Conservation (phyloP, 2,797 vertebrate genomes). For the Scomberomorus guttatus region DNA sequence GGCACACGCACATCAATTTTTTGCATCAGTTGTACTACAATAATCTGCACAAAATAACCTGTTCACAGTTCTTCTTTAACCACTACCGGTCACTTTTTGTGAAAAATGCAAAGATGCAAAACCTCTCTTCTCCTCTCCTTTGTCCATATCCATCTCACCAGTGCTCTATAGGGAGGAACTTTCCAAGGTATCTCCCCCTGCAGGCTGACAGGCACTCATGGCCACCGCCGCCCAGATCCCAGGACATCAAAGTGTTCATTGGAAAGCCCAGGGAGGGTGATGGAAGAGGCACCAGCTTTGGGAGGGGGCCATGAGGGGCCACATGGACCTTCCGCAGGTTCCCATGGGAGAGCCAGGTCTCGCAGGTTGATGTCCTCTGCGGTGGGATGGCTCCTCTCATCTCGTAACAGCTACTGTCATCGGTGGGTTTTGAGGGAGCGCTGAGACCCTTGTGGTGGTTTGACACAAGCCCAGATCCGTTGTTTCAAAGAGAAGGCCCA, state of each 20-base stretch:
- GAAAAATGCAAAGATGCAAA: too few relatives aligned
- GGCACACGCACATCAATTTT: too few relatives aligned
- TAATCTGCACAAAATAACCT: too few relatives aligned
- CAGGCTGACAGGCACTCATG: conserved; percentile 28
- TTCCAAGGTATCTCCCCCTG: conserved; percentile 15
- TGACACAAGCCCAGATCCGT: conserved; percentile 61
- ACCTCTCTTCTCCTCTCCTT: not conserved
- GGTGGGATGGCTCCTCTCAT: conserved; percentile 45
- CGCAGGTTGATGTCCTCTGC: conserved; percentile 38
- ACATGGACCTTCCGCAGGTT: conserved; percentile 41
- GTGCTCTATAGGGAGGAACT: conserved; percentile 8
- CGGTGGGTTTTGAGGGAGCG: conserved; percentile 40
- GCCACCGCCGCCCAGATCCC: conserved; percentile 29
- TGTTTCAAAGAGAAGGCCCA: conserved; percentile 71
- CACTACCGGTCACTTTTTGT: too few relatives aligned
- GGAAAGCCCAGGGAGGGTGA: conserved; percentile 36
- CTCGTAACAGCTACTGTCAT: conserved; percentile 71
- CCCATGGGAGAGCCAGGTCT: conserved; percentile 66
- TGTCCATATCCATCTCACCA: conserved; percentile 1
- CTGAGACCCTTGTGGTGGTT: conserved; percentile 59
- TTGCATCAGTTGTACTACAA: too few relatives aligned
- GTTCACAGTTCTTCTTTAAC: too few relatives aligned
- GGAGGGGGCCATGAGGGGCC: conserved; percentile 3
- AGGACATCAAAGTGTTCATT: conserved; percentile 60
- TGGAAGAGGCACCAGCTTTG: conserved; percentile 27